phyloP scores from a whole-genome alignment of 2,797 vertebrate species.

The Tangara arthus region DNA sequence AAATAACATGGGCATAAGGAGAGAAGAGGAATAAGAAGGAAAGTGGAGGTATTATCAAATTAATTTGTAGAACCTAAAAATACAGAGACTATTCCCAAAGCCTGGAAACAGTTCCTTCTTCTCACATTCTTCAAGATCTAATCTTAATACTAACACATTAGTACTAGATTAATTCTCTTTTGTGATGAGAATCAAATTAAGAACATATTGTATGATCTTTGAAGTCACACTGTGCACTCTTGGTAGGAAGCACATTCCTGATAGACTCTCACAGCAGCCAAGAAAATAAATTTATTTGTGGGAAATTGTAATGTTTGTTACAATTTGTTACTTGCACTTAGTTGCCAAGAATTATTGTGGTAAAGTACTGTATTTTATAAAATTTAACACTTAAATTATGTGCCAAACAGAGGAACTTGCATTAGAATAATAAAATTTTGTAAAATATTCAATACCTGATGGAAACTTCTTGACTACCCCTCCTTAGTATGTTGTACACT shows the following conservation, averaged over 20 bases:
- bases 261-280: background rate
- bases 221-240: background rate
- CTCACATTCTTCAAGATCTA: background rate
- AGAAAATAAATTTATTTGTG: background rate
- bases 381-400: background rate
- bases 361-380: background rate
- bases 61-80: background rate
- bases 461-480: background rate
- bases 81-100: background rate
- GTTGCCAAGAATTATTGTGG: background rate
- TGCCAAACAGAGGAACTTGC: background rate
- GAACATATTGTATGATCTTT: background rate
- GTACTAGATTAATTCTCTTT: background rate
- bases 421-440: background rate
- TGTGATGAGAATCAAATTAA: background rate
- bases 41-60: background rate
- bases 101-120: background rate
- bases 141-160: background rate
- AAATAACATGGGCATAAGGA: accelerated
- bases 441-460: background rate
- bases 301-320: background rate
- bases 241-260: background rate
- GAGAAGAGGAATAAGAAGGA: background rate
- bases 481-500: background rate
- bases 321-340: background rate